phyloP scores from a whole-genome alignment of 2,888 invertebrate genomes.

The Cosmia pyralina region DNA sequence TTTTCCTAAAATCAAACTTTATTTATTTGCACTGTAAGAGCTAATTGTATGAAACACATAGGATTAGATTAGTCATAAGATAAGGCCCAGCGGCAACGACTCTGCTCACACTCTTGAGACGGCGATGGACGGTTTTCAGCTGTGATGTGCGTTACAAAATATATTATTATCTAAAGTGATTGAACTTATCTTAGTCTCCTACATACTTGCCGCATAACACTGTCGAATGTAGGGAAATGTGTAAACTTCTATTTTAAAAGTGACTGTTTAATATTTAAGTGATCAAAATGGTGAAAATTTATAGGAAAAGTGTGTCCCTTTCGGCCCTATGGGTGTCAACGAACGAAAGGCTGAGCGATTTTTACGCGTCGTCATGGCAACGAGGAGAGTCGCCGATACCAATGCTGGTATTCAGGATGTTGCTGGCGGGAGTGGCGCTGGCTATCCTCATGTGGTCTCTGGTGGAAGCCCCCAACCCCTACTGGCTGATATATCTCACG shows the following conservation, averaged over 20 bases:
- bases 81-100: slow-evolving; percentile 70
- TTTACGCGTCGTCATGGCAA: slow-evolving; percentile 86
- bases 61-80: slow-evolving; percentile 69
- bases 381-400: slow-evolving; percentile 82
- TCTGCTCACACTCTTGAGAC: slow-evolving; percentile 61
- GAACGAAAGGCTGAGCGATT: slow-evolving; percentile 82
- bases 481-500: slow-evolving; percentile 84
- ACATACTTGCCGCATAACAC: slow-evolving; percentile 8
- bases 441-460: slow-evolving; percentile 81
- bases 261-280: slow-evolving; percentile 48
- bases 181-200: slow-evolving; percentile 42
- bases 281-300: slow-evolving; percentile 84
- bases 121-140: slow-evolving; percentile 45
- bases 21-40: slow-evolving; percentile 19
- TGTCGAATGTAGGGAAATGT: slow-evolving; percentile 20
- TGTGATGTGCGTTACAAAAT: slow-evolving; percentile 67
- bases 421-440: slow-evolving; percentile 72
- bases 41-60: slow-evolving; percentile 11
- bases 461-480: slow-evolving; percentile 66
- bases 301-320: slow-evolving; percentile 76
- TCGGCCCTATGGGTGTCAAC: slow-evolving; percentile 83
- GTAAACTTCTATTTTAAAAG: slow-evolving; percentile 20
- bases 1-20: slow-evolving; percentile 3
- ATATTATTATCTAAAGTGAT: slow-evolving; percentile 50
- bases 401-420: slow-evolving; percentile 77